Evolutionary conservation across 2,888 invertebrate species (phyloP), one percentile per base, ranked within the genome.

Genomic region (Iselma pallidipennis): DNA sequence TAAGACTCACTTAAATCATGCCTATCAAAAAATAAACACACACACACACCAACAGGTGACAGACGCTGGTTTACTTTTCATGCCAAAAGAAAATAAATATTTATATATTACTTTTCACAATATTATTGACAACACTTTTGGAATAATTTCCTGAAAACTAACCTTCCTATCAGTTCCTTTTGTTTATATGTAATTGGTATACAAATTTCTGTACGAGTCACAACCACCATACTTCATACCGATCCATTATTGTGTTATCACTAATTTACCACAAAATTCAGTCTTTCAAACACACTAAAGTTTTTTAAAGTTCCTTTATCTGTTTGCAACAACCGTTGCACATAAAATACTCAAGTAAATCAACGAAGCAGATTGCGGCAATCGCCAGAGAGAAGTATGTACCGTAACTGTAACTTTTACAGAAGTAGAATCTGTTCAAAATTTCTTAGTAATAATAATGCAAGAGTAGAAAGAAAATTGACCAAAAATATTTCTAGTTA

Each of bases 141-240:
- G n/a, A n/a, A n/a, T n/a, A 31, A n/a, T 4, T 33, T 14, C 4
- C 2, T 4, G 14, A 42, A 21, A 42, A 71, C 72, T 67, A 63
- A 78, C 78, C 78, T 77, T 61, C 73, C 76, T 68, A 70, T 71
- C 59, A 63, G 69, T 26, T 65, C 62, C 50, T 69, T 66, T 60
- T 64, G 73, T 55, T 70, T 73, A 66, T 75, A 77, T 12, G 74
- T 74, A 48, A 77, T 71, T 42, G 78, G 78, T 66, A 78, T 78
- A 63, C 75, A 74, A 59, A 75, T 63, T 57, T 74, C 74, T n/a
- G 76, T 77, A 50, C 72, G 71, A 28, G 76, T 76, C 68, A 78
- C 74, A 57, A 78, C 75, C 63, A 78, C 77, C 78, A 78, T 78
- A 65, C 69, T 76, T 73, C 69, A 67, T 57, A 55, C 37, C 51